Evolutionary conservation across 2,888 invertebrate genomes (phyloP).

Genomic region (Griposia aprilina): DNA sequence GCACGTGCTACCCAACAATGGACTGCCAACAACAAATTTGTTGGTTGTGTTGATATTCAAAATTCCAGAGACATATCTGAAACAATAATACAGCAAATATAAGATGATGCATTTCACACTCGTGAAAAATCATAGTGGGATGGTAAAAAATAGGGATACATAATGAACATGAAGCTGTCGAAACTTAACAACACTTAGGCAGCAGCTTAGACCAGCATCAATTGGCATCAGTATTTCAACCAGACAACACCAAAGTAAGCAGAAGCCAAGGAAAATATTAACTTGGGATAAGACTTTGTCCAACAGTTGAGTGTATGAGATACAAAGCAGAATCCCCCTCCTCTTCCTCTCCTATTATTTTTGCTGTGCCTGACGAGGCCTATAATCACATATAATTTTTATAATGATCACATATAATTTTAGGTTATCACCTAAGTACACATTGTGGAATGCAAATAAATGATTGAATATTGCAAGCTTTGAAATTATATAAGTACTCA

Average conservation of each 20-base stretch:
- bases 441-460: no score
- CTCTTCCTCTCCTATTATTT: no score
- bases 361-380: no score
- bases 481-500: conserved; percentile 71
- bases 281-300: not conserved
- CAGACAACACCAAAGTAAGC: not conserved
- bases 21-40: not conserved
- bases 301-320: not conserved
- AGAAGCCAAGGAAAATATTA: not conserved
- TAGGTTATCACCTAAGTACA: no score
- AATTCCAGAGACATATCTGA: conserved; percentile 83
- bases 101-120: not conserved
- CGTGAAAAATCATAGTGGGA: not conserved
- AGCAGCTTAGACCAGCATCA: not conserved
- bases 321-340: not conserved
- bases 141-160: no score
- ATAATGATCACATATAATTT: no score
- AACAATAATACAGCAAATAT: conserved; percentile 65
- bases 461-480: not conserved
- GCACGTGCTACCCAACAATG: not conserved
- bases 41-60: conserved; percentile 56
- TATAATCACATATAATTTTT: no score
- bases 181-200: not conserved
- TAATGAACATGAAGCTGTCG: not conserved
- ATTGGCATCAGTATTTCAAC: not conserved